Evolutionary conservation across 2,797 vertebrate genomes (phyloP), one percentile per base, ranked within the genome.

Genomic region (Rhabdomys pumilio): DNA sequence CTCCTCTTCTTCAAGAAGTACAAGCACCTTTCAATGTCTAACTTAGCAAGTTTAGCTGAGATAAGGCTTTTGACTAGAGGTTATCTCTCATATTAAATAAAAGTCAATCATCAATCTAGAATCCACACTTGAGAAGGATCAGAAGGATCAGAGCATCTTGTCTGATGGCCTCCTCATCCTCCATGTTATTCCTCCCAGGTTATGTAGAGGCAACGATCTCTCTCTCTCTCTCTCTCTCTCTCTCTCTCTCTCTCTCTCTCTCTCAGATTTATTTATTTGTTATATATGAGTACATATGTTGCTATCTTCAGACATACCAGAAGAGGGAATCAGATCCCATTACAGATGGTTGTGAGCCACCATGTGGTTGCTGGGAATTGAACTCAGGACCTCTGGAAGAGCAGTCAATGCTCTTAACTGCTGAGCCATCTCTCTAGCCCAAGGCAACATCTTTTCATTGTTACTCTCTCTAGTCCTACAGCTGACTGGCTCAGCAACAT

Each of bases 1-100:
- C 44, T 44, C 44, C 44, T 61, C 34, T 88, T 44, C 79, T 89
- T 91, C 22, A 83, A 82, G 90, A 90, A 91, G 14, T 73, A 73
- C 93, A 94, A 79, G 53, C 65, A 88, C 89, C 79, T 92, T 88
- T 90, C 75, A 82, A 55, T 59, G 34, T 80, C 84, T 83, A 80
- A 83, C 57, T 87, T 96, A 44, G 53, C 9, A 90, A 92, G 57
- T 92, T 88, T 65, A 95, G 57, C 93, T 83, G 44, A 92, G 93
- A 83, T 47, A 73, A 67, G 84, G 90, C 22, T 59, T 89, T 59
- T 93, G 90, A 47, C 34, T 55, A 55, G n/a, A 73, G 20, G 4
- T 91, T 61, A 63, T 77, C 41, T 87, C 59, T 93, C 47, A 75
- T 34, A 73, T 0, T 55, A 72, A 94, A 89, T 80, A 77, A 91